These are phyloP conservation scores for Paraplagusia blochii DNA, from an alignment of 2,113 vertebrate genomes.

Conservation along the genomic window DNA sequence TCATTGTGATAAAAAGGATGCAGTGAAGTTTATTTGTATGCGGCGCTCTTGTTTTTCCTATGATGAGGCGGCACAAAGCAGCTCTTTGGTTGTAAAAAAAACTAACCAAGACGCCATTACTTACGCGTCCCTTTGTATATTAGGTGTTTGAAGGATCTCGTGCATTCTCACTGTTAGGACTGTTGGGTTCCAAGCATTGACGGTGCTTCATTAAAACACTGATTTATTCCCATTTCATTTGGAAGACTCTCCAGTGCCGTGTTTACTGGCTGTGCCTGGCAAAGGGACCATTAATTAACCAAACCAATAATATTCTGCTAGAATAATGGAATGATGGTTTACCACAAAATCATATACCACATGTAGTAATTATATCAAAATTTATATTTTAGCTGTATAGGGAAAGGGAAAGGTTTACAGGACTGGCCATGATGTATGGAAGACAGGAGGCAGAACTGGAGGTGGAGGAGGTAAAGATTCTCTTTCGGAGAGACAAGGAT, in stretches of 20 bases:
- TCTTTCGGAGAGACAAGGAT: too few species aligned
- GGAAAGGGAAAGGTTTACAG: too few species aligned
- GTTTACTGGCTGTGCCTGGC: conserved; percentile 71
- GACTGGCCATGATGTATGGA: too few species aligned
- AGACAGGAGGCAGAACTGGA: too few species aligned
- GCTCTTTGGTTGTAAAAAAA: conserved; percentile 56
- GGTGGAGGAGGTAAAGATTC: too few species aligned
- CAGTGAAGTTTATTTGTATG: conserved; percentile 44
- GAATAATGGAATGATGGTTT: conserved; percentile 68
- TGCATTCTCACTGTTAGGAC: conserved; percentile 60
- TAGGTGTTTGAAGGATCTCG: conserved; percentile 57
- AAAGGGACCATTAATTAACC: conserved; percentile 70
- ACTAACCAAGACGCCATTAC: conserved; percentile 49
- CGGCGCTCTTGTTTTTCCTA: conserved; percentile 50
- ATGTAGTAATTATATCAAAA: too few species aligned
- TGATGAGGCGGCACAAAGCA: conserved; percentile 44
- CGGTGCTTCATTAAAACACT: conserved; percentile 70
- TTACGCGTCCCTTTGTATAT: conserved; percentile 53
- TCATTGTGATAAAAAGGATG: conserved; percentile 54
- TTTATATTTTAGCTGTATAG: too few species aligned
- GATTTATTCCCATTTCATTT: conserved; percentile 69
- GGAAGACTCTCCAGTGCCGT: conserved; percentile 53
- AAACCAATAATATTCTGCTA: conserved; percentile 64
- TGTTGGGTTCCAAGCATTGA: conserved; percentile 43
- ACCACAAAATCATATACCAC: too few species aligned